phyloP scores from a whole-genome alignment of 2,113 vertebrate species.

The Polyodon spathula region DNA sequence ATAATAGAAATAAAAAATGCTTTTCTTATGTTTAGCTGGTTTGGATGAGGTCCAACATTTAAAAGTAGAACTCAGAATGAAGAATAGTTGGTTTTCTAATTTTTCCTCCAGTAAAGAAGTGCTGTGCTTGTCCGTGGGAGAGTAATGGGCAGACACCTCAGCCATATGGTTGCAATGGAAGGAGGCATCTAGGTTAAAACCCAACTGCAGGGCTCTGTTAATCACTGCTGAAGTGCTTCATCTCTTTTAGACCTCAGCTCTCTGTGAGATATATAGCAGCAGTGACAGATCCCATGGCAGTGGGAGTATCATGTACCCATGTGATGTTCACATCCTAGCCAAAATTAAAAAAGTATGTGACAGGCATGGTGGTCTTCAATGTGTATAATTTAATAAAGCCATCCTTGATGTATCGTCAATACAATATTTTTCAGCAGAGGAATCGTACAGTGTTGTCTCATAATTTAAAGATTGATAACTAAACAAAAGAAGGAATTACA shows the following conservation, averaged over 20 bases:
- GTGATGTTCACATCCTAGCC: constrained; percentile 60
- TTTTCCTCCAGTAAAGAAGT: constrained; percentile 40
- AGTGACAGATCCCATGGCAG: constrained; percentile 47
- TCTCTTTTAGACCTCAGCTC: constrained; percentile 32
- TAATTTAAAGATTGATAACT: constrained; percentile 53
- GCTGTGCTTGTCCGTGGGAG: constrained; percentile 31
- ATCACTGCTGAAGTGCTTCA: constrained; percentile 36
- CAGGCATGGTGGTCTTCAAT: constrained; percentile 68
- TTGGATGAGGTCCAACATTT: constrained; percentile 15
- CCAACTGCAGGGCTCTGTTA: constrained; percentile 33
- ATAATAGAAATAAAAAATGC: too few relatives aligned
- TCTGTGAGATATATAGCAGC: constrained; percentile 45
- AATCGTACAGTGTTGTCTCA: constrained; percentile 28
- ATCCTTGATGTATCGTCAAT: constrained; percentile 54
- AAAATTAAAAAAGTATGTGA: constrained; percentile 65
- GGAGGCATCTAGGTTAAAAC: constrained; percentile 30
- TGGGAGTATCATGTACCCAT: constrained; percentile 72
- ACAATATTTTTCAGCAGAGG: constrained; percentile 56
- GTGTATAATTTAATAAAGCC: constrained; percentile 58
- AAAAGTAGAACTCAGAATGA: constrained; percentile 20
- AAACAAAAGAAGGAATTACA: constrained; percentile 61
- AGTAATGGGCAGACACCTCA: constrained; percentile 40
- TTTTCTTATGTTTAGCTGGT: too few relatives aligned
- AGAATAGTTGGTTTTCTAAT: constrained; percentile 51
- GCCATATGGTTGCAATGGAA: constrained; percentile 27